Conservation (phyloP, 2,113 vertebrate genomes). For the Chionodraco myersi region DNA sequence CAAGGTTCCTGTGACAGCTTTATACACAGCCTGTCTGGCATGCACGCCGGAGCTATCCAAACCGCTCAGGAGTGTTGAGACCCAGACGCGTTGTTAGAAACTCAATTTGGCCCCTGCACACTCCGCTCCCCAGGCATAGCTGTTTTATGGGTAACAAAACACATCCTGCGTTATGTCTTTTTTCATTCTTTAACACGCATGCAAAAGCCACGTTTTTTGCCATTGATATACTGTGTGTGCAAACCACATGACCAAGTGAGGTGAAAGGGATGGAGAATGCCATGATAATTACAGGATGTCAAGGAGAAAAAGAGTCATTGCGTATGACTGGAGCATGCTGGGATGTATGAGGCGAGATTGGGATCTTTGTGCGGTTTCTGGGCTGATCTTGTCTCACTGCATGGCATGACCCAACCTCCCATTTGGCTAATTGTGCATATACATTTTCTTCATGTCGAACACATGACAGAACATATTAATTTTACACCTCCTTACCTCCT, state of each 20-base stretch:
- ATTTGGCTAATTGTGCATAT: slow-evolving; percentile 47
- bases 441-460: slow-evolving; percentile 57
- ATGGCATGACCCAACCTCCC: slow-evolving; percentile 52
- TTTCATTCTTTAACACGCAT: slow-evolving; percentile 19
- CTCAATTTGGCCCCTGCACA: slow-evolving; percentile 52
- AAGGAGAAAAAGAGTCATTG: slow-evolving; percentile 39
- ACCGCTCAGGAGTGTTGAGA: slow-evolving; percentile 74
- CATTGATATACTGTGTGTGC: slow-evolving; percentile 4
- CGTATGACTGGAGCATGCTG: slow-evolving; percentile 21
- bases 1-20: slow-evolving; percentile 78
- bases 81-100: slow-evolving; percentile 66
- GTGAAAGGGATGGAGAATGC: slow-evolving; percentile 52
- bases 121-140: slow-evolving; percentile 22
- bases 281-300: slow-evolving; percentile 52
- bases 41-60: slow-evolving; percentile 67
- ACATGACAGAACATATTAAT: slow-evolving; percentile 76
- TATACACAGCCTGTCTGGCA: slow-evolving; percentile 79
- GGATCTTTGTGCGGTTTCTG: slow-evolving; percentile 67
- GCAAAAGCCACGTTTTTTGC: slow-evolving; percentile 1
- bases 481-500: slow-evolving; percentile 78
- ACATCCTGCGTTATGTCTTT: slow-evolving; percentile 26
- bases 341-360: slow-evolving; percentile 49
- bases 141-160: slow-evolving; percentile 56
- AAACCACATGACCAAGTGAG: slow-evolving; percentile 39
- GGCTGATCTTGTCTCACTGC: slow-evolving; percentile 63